These are phyloP conservation scores for Lordiphosa andalusiaca DNA, from an alignment of 2,888 invertebrate genomes.

Conservation along the genomic window DNA sequence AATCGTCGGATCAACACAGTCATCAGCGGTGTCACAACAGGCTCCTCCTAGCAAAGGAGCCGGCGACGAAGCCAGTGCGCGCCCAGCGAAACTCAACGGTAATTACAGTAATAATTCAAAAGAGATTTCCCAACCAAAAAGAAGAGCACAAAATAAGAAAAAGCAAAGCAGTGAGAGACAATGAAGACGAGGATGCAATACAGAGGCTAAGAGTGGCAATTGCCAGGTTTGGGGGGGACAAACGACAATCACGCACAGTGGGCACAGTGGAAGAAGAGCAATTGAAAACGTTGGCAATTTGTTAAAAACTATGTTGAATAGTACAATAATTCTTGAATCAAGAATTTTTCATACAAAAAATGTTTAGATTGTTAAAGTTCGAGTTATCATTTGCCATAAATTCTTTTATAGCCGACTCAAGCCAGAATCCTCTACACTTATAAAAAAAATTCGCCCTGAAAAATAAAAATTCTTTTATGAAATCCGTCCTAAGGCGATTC, in stretches of 20 bases:
- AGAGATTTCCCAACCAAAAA: conserved; percentile 69
- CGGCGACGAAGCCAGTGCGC: conserved; percentile 33
- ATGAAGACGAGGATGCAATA: conserved; percentile 57
- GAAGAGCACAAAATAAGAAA: neutral
- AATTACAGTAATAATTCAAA: conserved; percentile 79
- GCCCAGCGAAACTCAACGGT: conserved; percentile 69
- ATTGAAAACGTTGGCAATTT: no score
- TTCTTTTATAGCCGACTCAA: no score
- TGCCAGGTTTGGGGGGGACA: conserved; percentile 35
- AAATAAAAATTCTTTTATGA: no score
- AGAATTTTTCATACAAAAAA: no score
- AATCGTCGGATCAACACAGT: conserved; percentile 79
- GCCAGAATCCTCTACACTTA: no score
- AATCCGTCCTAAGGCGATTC: no score
- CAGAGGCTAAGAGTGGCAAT: conserved; percentile 63
- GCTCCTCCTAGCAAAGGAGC: conserved; percentile 21
- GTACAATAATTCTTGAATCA: no score
- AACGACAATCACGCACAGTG: conserved; percentile 26
- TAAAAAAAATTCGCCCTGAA: no score
- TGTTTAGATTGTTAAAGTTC: no score
- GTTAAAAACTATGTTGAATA: no score
- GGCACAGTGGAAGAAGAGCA: no score
- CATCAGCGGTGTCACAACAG: conserved; percentile 77
- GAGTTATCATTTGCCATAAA: no score
- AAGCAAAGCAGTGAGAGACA: conserved; percentile 43